phyloP scores from a whole-genome alignment of 2,888 invertebrate species.

The Drosophila recens region DNA sequence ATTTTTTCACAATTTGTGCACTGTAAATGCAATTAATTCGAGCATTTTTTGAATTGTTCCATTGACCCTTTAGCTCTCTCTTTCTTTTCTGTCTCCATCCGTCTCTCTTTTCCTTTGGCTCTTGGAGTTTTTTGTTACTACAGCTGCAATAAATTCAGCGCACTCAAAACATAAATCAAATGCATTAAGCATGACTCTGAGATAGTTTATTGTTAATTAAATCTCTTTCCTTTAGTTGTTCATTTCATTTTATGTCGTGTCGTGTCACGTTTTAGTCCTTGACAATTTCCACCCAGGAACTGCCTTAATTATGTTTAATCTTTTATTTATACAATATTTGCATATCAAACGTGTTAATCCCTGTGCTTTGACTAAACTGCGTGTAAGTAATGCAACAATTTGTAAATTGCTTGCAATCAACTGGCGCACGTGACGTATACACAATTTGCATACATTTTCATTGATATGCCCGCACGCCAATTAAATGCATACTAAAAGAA shows the following conservation, averaged over 20 bases:
- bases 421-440: slow-evolving; percentile 49
- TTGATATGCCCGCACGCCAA: slow-evolving; percentile 27
- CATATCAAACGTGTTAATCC: slow-evolving; percentile 39
- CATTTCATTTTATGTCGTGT: slow-evolving; percentile 11
- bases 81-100: not conserved
- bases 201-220: slow-evolving; percentile 66
- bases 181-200: slow-evolving; percentile 48
- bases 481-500: slow-evolving; percentile 21
- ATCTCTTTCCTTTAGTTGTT: slow-evolving; percentile 27
- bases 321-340: slow-evolving; percentile 14
- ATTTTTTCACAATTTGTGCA: slow-evolving; percentile 36
- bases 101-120: not conserved
- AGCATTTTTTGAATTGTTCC: slow-evolving; percentile 68
- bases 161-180: slow-evolving; percentile 70
- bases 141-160: slow-evolving; percentile 60
- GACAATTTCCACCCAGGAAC: not conserved
- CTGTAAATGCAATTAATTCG: slow-evolving; percentile 77
- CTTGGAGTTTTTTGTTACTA: slow-evolving; percentile 41
- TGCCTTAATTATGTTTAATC: slow-evolving; percentile 20
- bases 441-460: slow-evolving; percentile 44
- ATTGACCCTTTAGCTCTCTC: slow-evolving; percentile 33
- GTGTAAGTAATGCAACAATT: slow-evolving; percentile 20
- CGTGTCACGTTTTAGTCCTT: slow-evolving; percentile 5
- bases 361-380: slow-evolving; percentile 18
- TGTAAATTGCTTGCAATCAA: slow-evolving; percentile 37